Conservation (phyloP, 1,140 invertebrate genomes). For the Drosophila nigromelanica region DNA sequence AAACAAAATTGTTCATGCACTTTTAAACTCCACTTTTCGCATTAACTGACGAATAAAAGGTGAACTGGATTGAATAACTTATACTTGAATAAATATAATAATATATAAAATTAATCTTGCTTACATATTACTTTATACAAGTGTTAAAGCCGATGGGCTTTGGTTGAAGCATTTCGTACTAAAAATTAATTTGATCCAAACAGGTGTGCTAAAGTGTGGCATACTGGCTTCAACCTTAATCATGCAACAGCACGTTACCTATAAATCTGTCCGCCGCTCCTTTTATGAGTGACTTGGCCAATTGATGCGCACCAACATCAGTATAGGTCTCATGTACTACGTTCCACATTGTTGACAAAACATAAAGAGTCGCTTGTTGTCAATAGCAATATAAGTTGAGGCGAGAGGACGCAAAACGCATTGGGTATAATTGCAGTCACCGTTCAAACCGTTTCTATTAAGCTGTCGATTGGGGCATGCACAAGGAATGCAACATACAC, state of each 20-base stretch:
- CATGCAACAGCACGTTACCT: slow-evolving; percentile 14
- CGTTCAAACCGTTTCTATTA: slow-evolving; percentile 9
- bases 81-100: slow-evolving; percentile 64
- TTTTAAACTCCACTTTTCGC: slow-evolving; percentile 74
- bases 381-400: slow-evolving; percentile 26
- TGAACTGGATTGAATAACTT: slow-evolving; percentile 1
- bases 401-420: neutral
- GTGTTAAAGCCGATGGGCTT: neutral
- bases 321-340: slow-evolving; percentile 14
- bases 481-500: neutral
- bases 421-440: neutral
- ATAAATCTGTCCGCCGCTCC: slow-evolving; percentile 13
- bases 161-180: neutral
- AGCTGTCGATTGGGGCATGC: slow-evolving; percentile 25
- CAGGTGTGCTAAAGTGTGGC: too few species aligned
- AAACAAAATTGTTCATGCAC: slow-evolving; percentile 80
- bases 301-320: neutral
- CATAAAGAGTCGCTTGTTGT: slow-evolving; percentile 51
- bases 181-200: too few species aligned
- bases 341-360: slow-evolving; percentile 69
- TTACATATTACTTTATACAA: slow-evolving; percentile 50
- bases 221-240: slow-evolving; percentile 53
- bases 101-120: slow-evolving; percentile 54
- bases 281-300: too few species aligned
- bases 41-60: slow-evolving; percentile 38